These are phyloP conservation scores for Megalops cyprinoides DNA, from an alignment of 2,797 vertebrate genomes.

Conservation along the genomic window DNA sequence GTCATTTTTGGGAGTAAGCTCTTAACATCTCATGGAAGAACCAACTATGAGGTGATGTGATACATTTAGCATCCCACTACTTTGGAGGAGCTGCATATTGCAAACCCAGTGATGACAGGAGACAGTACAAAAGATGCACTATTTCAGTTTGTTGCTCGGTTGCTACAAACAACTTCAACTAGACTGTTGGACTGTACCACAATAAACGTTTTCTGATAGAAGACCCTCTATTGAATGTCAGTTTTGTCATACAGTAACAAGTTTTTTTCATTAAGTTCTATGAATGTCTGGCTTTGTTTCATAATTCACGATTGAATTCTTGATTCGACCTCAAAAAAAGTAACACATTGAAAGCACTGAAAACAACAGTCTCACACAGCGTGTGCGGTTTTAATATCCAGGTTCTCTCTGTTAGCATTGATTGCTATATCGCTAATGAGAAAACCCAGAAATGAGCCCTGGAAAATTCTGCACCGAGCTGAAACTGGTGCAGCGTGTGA, in stretches of 20 bases:
- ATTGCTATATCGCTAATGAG: background rate
- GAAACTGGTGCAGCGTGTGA: too few relatives aligned
- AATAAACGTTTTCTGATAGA: too few relatives aligned
- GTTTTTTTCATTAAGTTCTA: too few relatives aligned
- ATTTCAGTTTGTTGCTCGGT: slow-evolving; percentile 7
- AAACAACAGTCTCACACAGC: background rate
- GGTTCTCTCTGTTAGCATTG: background rate
- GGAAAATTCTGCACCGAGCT: too few relatives aligned
- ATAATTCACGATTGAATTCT: background rate
- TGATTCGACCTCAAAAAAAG: background rate
- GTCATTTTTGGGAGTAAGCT: background rate
- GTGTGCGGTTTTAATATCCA: background rate
- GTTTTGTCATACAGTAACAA: too few relatives aligned
- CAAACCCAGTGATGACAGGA: too few relatives aligned
- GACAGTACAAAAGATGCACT: too few relatives aligned
- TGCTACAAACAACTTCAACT: background rate
- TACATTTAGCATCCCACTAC: too few relatives aligned
- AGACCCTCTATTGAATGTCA: too few relatives aligned
- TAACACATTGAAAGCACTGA: background rate
- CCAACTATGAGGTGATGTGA: background rate
- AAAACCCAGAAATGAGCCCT: background rate
- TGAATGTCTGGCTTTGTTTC: too few relatives aligned
- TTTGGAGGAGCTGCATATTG: too few relatives aligned
- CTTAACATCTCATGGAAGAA: background rate
- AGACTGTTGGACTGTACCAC: slow-evolving; percentile 48